Conservation (phyloP, 64 coral and sea anemone genomes). For the Acropora yongei region DNA sequence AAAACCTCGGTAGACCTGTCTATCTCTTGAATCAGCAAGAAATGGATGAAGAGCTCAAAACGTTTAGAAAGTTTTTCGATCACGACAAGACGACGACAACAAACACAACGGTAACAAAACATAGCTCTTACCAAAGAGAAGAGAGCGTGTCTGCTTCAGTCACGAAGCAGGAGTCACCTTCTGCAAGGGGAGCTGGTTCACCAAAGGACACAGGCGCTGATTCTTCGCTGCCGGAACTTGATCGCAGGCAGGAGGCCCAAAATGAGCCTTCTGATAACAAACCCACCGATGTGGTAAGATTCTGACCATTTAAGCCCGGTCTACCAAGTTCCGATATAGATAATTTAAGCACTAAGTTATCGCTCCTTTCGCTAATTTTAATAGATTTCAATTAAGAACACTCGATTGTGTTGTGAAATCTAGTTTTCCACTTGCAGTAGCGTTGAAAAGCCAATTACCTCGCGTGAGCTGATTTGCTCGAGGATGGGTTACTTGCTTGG, state of each 20-base stretch:
- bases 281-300: constrained; percentile 34
- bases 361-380: too few relatives aligned
- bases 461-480: too few relatives aligned
- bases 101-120: not conserved
- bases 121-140: not conserved
- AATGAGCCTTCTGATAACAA: not conserved
- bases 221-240: constrained; percentile 39
- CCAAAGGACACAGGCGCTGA: constrained; percentile 12
- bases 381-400: too few relatives aligned
- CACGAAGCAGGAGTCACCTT: not conserved
- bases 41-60: constrained; percentile 84
- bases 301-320: not conserved
- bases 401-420: too few relatives aligned
- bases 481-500: too few relatives aligned
- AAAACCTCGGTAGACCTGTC: constrained; percentile 55
- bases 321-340: too few relatives aligned
- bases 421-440: too few relatives aligned
- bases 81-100: constrained; percentile 37
- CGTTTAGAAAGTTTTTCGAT: constrained; percentile 85
- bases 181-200: not conserved
- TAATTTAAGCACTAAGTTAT: too few relatives aligned
- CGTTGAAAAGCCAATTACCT: too few relatives aligned
- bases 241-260: not conserved
- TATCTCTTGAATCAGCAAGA: constrained; percentile 82
- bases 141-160: not conserved